Conservation (phyloP, 2,797 vertebrate species). For the Smutsia temminckii region DNA sequence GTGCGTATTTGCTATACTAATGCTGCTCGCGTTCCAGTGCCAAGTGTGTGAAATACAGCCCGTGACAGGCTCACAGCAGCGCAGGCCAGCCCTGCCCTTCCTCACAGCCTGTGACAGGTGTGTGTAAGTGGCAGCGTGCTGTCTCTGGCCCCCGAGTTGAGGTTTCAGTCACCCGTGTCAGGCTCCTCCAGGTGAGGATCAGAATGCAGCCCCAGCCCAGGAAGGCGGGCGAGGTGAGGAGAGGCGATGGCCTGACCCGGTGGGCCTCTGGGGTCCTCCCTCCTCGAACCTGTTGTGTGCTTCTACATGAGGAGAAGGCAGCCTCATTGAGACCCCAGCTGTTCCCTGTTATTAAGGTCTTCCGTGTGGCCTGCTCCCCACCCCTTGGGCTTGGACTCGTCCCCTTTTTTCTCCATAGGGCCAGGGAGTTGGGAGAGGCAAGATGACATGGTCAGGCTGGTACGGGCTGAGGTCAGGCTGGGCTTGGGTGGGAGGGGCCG, state of each 20-base stretch:
- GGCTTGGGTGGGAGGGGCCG: neutral
- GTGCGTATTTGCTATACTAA: too few species aligned
- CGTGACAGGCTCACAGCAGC: neutral
- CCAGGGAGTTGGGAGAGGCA: neutral
- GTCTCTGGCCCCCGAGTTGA: neutral
- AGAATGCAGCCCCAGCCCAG: neutral
- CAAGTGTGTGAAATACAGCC: too few species aligned
- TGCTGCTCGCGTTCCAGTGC: too few species aligned
- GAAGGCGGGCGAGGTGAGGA: too few species aligned
- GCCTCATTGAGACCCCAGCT: too few species aligned
- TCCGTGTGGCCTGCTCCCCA: neutral
- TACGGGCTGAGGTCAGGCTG: too few species aligned
- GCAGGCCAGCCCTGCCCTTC: neutral
- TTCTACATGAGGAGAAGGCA: too few species aligned
- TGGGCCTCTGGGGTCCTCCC: too few species aligned
- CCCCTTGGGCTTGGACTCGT: neutral
- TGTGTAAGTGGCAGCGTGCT: neutral
- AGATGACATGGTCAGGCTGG: too few species aligned
- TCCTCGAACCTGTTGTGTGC: too few species aligned
- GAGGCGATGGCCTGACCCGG: too few species aligned
- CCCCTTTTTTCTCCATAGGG: neutral
- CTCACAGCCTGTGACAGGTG: fast-evolving
- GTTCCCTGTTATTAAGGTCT: too few species aligned
- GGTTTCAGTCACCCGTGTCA: neutral
- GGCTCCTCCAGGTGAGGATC: neutral